Conservation (phyloP, 2,113 vertebrate species). For the Columba livia region DNA sequence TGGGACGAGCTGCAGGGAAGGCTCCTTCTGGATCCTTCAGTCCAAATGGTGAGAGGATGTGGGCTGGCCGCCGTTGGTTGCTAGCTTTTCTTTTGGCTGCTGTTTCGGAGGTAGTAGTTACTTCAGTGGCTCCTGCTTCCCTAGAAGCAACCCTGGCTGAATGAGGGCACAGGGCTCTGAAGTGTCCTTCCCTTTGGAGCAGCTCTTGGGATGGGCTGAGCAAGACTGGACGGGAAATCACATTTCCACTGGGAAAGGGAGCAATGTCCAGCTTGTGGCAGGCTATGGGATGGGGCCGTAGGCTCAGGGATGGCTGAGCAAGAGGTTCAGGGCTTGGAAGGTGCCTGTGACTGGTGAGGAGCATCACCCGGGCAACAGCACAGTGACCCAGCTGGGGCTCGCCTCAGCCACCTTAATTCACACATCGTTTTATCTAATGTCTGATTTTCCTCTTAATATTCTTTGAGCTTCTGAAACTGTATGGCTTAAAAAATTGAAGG, state of each 20-base stretch:
- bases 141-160: not conserved
- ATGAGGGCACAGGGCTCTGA: rapidly evolving
- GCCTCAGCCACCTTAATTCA: not conserved
- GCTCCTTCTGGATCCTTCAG: constrained; percentile 26
- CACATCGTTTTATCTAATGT: not conserved
- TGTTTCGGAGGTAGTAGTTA: not conserved
- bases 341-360: not conserved
- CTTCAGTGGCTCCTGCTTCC: not conserved
- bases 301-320: not conserved
- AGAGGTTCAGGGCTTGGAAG: not conserved
- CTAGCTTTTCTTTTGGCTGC: constrained; percentile 26
- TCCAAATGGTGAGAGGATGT: constrained; percentile 18
- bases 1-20: constrained; percentile 52
- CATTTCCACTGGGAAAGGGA: not conserved
- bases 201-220: not conserved
- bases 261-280: not conserved
- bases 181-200: not conserved
- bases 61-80: not conserved
- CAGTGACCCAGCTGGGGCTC: rapidly evolving
- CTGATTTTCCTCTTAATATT: not conserved
- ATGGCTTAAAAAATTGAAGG: not conserved
- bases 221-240: not conserved
- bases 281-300: not conserved
- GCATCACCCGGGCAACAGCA: not conserved
- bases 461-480: not conserved